Conservation (phyloP, 2,113 vertebrate genomes). For the Indicator indicator region DNA sequence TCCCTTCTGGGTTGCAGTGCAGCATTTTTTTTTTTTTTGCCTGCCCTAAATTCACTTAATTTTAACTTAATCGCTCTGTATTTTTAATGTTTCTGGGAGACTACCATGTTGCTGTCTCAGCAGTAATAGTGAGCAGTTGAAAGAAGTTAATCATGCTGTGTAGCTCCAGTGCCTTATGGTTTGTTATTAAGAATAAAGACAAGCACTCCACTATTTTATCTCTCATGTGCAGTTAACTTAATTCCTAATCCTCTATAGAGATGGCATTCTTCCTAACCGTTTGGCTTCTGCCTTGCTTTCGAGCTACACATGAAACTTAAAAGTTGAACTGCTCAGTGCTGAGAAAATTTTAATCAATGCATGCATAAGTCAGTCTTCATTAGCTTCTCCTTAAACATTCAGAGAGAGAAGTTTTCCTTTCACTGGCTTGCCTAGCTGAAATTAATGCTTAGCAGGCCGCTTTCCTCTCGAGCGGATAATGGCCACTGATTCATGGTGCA, state of each 20-base stretch:
- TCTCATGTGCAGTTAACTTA: conserved; percentile 64
- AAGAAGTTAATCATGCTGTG: conserved; percentile 47
- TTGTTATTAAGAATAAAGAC: conserved; percentile 59
- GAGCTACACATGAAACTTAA: background rate
- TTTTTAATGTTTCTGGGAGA: conserved; percentile 12
- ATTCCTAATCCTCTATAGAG: conserved; percentile 67
- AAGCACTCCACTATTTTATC: conserved; percentile 56
- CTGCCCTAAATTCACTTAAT: conserved; percentile 36
- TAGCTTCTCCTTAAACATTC: background rate
- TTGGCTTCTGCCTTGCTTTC: conserved; percentile 33
- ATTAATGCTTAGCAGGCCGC: background rate
- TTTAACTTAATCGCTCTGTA: background rate
- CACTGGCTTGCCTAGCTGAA: background rate
- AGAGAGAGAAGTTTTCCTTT: background rate
- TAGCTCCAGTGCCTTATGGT: conserved; percentile 33
- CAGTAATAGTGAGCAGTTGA: conserved; percentile 35
- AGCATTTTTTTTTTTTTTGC: background rate
- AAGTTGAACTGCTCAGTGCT: conserved; percentile 16
- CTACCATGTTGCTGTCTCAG: conserved; percentile 50
- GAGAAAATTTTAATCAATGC: background rate
- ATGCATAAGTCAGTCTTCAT: conserved; percentile 7
- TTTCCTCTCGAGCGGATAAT: background rate
- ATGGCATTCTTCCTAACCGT: background rate
- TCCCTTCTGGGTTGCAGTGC: background rate
- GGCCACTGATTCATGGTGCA: background rate